These are phyloP conservation scores for Lepidocolaptes lacrymiger DNA, from an alignment of 2,797 vertebrate species.

Conservation along the genomic window DNA sequence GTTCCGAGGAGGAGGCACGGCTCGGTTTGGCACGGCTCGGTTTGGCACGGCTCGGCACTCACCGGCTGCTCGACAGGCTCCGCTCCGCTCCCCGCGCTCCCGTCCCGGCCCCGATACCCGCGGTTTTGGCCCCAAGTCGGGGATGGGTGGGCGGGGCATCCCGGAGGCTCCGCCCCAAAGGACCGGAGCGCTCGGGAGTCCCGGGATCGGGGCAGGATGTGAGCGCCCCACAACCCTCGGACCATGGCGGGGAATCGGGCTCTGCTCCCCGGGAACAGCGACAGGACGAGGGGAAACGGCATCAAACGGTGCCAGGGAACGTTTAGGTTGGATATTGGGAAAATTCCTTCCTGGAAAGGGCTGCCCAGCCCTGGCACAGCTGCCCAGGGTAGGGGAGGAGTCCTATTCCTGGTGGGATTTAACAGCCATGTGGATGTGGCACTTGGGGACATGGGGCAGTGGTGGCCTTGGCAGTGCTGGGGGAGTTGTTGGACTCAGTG, in stretches of 20 bases:
- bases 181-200: not conserved
- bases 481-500: not conserved
- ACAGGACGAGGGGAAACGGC: too few species aligned
- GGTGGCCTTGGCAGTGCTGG: not conserved
- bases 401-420: not conserved
- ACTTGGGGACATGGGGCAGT: fast-evolving
- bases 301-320: fast-evolving
- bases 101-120: not conserved
- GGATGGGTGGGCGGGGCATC: not conserved
- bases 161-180: not conserved
- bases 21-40: not conserved
- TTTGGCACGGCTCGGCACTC: not conserved
- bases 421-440: not conserved
- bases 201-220: not conserved
- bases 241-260: not conserved
- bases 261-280: not conserved
- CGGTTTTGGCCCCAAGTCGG: not conserved
- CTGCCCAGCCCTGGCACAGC: not conserved
- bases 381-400: not conserved
- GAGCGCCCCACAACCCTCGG: too few species aligned
- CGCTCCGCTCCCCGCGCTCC: not conserved
- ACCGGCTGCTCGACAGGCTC: not conserved
- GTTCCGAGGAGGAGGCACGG: not conserved
- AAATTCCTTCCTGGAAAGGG: not conserved
- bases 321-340: not conserved